A percentile compares a stretch with the other conserved stretches of the same genome.
phyloP scores from a whole-genome alignment of 2,113 vertebrate species.

The Brachypteracias leptosomus region DNA sequence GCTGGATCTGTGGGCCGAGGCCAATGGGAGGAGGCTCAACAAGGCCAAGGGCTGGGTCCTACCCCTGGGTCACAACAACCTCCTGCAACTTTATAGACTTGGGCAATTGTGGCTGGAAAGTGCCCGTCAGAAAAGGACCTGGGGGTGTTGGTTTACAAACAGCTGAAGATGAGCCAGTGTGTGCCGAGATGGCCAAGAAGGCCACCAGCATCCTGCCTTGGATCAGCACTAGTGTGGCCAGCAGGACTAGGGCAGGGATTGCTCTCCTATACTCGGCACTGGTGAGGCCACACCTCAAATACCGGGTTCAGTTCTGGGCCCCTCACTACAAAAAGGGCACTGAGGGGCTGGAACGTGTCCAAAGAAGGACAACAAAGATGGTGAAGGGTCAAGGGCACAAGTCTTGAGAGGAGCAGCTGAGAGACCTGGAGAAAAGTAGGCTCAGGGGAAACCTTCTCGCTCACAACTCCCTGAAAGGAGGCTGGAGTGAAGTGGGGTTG shows the following conservation, averaged over 20 bases:
- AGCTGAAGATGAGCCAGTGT: background rate
- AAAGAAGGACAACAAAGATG: background rate
- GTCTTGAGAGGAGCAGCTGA: background rate
- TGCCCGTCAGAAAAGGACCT: background rate
- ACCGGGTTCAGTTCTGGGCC: too few relatives aligned
- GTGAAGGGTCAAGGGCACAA: background rate
- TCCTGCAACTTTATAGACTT: background rate
- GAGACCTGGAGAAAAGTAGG: background rate
- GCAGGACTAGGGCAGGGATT: too few relatives aligned
- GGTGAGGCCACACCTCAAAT: too few relatives aligned
- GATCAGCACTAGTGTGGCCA: background rate
- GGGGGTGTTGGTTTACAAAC: background rate
- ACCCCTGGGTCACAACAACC: background rate
- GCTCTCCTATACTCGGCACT: too few relatives aligned
- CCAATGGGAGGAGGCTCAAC: background rate
- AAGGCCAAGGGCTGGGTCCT: background rate
- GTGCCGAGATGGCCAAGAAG: background rate
- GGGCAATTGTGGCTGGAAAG: background rate
- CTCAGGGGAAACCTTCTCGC: background rate
- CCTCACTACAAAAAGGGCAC: too few relatives aligned
- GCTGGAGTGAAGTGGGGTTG: background rate
- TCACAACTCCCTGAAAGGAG: background rate
- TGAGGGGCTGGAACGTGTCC: too few relatives aligned
- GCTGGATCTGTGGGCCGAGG: background rate
- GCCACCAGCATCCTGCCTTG: background rate